Evolutionary conservation across 2,888 invertebrate genomes (phyloP).

Genomic region (Lysandra bellargus): DNA sequence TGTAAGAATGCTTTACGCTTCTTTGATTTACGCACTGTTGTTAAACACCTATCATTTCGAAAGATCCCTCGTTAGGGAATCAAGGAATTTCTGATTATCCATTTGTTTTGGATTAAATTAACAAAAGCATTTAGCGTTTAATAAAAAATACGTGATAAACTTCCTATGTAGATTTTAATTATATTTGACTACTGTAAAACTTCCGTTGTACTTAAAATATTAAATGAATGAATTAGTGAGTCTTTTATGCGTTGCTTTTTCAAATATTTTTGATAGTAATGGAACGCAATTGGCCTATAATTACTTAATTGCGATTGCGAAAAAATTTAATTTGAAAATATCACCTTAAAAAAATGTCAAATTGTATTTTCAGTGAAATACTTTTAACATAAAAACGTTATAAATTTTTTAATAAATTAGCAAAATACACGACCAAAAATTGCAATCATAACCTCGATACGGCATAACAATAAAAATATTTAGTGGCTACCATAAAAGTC

Average conservation of each 20-base stretch:
- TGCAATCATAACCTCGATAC: slow-evolving; percentile 31
- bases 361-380: not conserved
- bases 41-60: slow-evolving; percentile 49
- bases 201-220: not conserved
- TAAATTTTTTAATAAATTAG: not conserved
- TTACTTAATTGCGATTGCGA: too few relatives aligned
- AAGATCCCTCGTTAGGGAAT: slow-evolving; percentile 36
- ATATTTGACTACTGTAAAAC: not conserved
- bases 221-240: too few relatives aligned
- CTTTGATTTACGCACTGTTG: slow-evolving; percentile 50
- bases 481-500: not conserved
- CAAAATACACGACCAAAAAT: not conserved
- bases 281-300: too few relatives aligned
- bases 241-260: too few relatives aligned
- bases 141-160: too few relatives aligned
- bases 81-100: not conserved
- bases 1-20: slow-evolving; percentile 49
- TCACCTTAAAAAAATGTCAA: not conserved
- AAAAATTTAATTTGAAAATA: too few relatives aligned
- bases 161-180: too few relatives aligned
- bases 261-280: too few relatives aligned
- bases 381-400: not conserved
- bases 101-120: not conserved
- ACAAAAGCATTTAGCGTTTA: not conserved
- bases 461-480: slow-evolving; percentile 4